phyloP scores from a whole-genome alignment of 2,797 vertebrate species.

The Rhinogobio ventralis region DNA sequence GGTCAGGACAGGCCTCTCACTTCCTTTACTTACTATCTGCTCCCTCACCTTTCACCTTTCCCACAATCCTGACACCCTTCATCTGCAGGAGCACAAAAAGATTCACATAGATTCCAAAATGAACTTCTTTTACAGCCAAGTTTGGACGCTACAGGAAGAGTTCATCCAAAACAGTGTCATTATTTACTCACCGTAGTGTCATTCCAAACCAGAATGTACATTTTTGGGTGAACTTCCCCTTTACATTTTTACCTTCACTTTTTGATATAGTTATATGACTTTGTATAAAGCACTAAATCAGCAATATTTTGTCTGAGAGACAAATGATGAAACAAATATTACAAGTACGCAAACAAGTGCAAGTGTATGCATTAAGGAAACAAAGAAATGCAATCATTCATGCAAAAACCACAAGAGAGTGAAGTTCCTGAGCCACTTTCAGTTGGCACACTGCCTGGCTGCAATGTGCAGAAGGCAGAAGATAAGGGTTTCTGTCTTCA shows the following conservation, averaged over 20 bases:
- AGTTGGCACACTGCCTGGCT: slow-evolving; percentile 1
- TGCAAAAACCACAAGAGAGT: slow-evolving; percentile 33
- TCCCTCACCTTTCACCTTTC: slow-evolving; percentile 56
- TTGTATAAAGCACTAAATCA: not conserved
- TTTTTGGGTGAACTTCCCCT: not conserved
- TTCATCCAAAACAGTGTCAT: too few species aligned
- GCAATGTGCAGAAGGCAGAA: not conserved
- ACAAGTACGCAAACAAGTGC: not conserved
- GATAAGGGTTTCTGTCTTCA: slow-evolving; percentile 22
- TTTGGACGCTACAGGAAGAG: not conserved
- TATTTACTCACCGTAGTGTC: not conserved
- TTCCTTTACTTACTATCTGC: slow-evolving; percentile 38
- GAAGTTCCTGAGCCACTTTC: slow-evolving; percentile 14
- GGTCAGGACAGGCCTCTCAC: not conserved
- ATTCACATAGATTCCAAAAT: not conserved
- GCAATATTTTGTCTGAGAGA: not conserved
- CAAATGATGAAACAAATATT: slow-evolving; percentile 5
- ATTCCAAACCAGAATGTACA: not conserved
- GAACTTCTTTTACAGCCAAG: not conserved
- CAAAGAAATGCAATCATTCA: slow-evolving; percentile 5
- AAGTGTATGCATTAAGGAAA: slow-evolving; percentile 10
- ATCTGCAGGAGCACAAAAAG: slow-evolving; percentile 7
- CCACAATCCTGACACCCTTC: slow-evolving; percentile 35
- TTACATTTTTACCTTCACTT: not conserved
- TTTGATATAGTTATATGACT: not conserved